Percentiles rank a stretch among this genome's conserved stretches.
Conservation (phyloP, 2,113 vertebrate species). For the Leptosomus discolor region DNA sequence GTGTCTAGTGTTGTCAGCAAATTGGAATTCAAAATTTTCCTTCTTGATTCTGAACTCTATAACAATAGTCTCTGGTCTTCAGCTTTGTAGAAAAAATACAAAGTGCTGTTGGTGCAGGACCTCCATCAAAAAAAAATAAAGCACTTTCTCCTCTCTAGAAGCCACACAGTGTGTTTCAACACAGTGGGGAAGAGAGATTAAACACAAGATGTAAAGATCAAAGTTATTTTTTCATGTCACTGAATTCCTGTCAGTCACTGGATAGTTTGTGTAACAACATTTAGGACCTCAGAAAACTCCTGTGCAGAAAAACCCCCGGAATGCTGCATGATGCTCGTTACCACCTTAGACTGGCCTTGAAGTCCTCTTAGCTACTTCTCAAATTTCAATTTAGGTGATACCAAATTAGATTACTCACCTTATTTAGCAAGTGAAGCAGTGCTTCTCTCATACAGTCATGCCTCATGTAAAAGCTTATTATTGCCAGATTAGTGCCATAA, state of each 20-base stretch:
- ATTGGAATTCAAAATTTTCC: not conserved
- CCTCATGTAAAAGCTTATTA: constrained; percentile 91
- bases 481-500: constrained; percentile 89
- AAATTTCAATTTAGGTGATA: not conserved
- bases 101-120: not conserved
- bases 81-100: not conserved
- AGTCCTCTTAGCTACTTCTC: not conserved
- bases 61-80: not conserved
- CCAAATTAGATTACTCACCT: constrained; percentile 72
- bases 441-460: constrained; percentile 89
- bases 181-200: not conserved
- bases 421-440: constrained; percentile 84
- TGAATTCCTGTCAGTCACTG: not conserved
- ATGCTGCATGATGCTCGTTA: not conserved
- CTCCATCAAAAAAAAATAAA: not conserved
- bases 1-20: not conserved
- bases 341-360: not conserved
- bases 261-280: not conserved
- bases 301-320: not conserved
- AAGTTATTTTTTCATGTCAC: not conserved
- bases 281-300: not conserved
- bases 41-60: not conserved
- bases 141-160: not conserved
- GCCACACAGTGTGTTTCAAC: not conserved
- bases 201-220: not conserved